Base-by-base conservation (phyloP, 1,140 invertebrate genomes). In the Conus ventricosus region DNA sequence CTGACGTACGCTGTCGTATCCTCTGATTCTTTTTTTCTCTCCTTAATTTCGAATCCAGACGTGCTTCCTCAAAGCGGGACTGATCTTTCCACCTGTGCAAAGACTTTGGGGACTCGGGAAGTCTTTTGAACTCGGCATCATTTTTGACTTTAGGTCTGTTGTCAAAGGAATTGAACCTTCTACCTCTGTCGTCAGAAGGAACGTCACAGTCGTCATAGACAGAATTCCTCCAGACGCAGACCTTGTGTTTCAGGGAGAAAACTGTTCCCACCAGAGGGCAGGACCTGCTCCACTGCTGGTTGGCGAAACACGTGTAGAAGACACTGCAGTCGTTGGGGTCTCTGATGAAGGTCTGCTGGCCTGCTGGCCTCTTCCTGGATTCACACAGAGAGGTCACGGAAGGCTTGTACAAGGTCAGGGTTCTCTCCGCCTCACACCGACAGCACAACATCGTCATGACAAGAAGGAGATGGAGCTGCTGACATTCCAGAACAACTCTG, bases 151-250 rank as follows among this genome's bases (percentile, higher is more conserved):
- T 10, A 17, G 11, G 4, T 25, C 20, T 39, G 39, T 78, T 17
- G 39, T 78, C 76, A 8, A 78, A 4, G 27, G 39, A 17, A 51
- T 39, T 78, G 11, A 17, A 78, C 20, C 53, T 11, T 84, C 4
- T 67, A 25, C 20, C 7, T 7, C 27, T 10, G 17, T 67, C 57
- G 4, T 11, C 25, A 0, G 25, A 13, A 17, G 4, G 7, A 11
- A n/a, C 23, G 11, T n/a, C 84, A 55, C 90, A 91, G 54, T 91
- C 90, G 67, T 91, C 90, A 63, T 75, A 91, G n/a, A 81, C 39
- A 23, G 90, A 89, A 23, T 88, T 75, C 57, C 88, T 88, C 90
- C 90, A 91, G 11, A 91, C 90, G 55, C 90, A 91, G 4, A 91
- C 90, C 57, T 89, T 91, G 60, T 88, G 87, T 53, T 88, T 87